These are phyloP conservation scores for Hemibagrus wyckioides DNA, from an alignment of 2,113 vertebrate species.

Conservation along the genomic window DNA sequence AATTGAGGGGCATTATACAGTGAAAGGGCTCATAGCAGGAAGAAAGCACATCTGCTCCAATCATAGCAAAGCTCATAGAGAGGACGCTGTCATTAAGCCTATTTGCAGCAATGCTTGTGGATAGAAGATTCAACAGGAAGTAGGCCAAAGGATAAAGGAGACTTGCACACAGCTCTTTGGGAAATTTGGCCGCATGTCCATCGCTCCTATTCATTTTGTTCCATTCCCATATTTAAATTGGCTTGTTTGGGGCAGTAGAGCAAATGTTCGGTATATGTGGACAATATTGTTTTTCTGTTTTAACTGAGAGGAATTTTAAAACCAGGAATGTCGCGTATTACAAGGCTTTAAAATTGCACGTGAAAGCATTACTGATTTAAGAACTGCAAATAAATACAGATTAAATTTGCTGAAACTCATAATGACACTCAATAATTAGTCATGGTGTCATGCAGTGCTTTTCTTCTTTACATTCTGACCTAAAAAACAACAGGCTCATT, in stretches of 20 bases:
- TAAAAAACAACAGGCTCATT: constrained; percentile 4
- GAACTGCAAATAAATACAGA: not conserved
- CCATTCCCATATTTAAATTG: constrained; percentile 9
- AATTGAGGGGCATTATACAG: constrained; percentile 40
- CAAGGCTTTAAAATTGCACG: constrained; percentile 1
- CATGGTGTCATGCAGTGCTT: not conserved
- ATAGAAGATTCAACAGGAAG: constrained; percentile 49
- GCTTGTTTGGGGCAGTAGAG: not conserved
- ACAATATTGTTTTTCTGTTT: not conserved
- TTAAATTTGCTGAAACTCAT: not conserved
- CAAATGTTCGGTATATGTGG: not conserved
- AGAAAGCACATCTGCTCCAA: constrained; percentile 43
- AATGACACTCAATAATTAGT: not conserved
- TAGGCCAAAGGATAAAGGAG: constrained; percentile 60
- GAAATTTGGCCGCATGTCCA: constrained; percentile 42
- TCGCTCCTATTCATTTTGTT: constrained; percentile 22
- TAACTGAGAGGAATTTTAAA: constrained; percentile 1
- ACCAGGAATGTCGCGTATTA: not conserved
- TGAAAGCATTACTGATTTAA: not conserved
- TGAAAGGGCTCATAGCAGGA: constrained; percentile 23
- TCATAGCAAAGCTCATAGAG: constrained; percentile 42
- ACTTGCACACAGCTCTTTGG: constrained; percentile 37
- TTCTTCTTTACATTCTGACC: not conserved
- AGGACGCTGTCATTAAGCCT: constrained; percentile 40
- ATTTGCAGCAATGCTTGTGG: constrained; percentile 42